Evolutionary conservation across 2,888 invertebrate genomes (phyloP), one percentile per base, ranked within the genome.

Genomic region (Syritta pipiens): DNA sequence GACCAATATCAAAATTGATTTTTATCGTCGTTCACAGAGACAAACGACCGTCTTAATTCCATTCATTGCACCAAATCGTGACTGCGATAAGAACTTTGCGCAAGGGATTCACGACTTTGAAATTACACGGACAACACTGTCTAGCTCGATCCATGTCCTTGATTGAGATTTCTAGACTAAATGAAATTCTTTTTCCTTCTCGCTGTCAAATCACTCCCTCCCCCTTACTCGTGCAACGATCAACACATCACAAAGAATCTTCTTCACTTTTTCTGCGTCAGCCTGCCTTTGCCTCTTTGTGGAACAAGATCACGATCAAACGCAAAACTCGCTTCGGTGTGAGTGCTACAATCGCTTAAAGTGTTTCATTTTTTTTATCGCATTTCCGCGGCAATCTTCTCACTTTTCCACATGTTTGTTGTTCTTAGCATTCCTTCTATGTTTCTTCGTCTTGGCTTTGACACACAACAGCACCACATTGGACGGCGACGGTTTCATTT

Each of bases 401-500:
- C 74, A 79, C 79, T 79, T 79, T 79, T n/a, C 67, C 74, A 79
- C 63, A 62, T 79, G 67, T 67, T 79, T 72, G 55, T 72, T 48
- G 60, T 79, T 72, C 59, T 76, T 51, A 51, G 51, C 77, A 72
- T 77, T 67, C 67, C 67, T 72, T 67, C 63, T 62, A 40, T 42
- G 57, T 57, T 57, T 65, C 51, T 44, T 57, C 22, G 9, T 3
- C 22, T 55, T 67, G 46, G 4, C 30, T 30, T 42, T 60, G 26
- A 37, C 35, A 37, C 37, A 37, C 17, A 35, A n/a, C n/a, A n/a
- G n/a, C 32, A 35, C 4, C 14, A 4, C 37, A 17, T 7, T n/a
- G n/a, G 12, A 48, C 62, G 44, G 55, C 60, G 49, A 35, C 44
- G 68, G 75, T 82, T 82, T 82, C 84, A 83, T 83, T 86, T 86